Evolutionary conservation across 2,888 invertebrate species (phyloP), one percentile per base, ranked within the genome.

Genomic region (Notodonta ziczac): DNA sequence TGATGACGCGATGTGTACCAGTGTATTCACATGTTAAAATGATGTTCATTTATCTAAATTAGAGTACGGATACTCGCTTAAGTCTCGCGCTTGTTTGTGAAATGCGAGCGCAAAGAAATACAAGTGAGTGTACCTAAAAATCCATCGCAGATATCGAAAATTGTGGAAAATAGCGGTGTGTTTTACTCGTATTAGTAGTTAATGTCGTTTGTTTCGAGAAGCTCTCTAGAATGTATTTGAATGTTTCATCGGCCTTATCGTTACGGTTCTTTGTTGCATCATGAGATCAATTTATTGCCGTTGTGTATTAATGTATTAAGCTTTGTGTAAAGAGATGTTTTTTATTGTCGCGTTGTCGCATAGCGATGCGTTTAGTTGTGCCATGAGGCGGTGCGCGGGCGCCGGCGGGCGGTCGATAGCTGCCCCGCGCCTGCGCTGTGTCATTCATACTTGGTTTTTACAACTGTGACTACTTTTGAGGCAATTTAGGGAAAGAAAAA

Each of bases 201-300:
- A n/a, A n/a, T n/a, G 58, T 61, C 70, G 69, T 67, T 73, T 71
- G 70, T 80, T 80, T 77, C 65, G 73, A 73, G 85, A 86, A 87
- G 84, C 81, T 87, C 84, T 85, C 79, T 71, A 66, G 65, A 73
- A 72, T 13, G n/a, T 46, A n/a, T 46, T 46, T 46, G 46, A 46
- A 13, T 52, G 13, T 52, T 5, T 86, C 85, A 72, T 80, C 75
- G 82, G 83, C 80, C 78, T 81, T 82, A 82, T 84, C 78, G 87
- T 87, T 88, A 86, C 83, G 85, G 84, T 90, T 86, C 84, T 89
- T 89, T 88, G 89, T 91, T 91, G 89, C 86, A 81, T 75, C 77
- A 71, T 84, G 84, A 85, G 78, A 84, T 85, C 85, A 78, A 81
- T 85, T 87, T 91, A 87, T 89, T 85, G 88, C 88, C 90, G 90